Percentiles rank a stretch among this genome's conserved stretches.
Evolutionary conservation across 2,888 invertebrate species (phyloP).

Genomic region (Dorcus parallelipipedus): DNA sequence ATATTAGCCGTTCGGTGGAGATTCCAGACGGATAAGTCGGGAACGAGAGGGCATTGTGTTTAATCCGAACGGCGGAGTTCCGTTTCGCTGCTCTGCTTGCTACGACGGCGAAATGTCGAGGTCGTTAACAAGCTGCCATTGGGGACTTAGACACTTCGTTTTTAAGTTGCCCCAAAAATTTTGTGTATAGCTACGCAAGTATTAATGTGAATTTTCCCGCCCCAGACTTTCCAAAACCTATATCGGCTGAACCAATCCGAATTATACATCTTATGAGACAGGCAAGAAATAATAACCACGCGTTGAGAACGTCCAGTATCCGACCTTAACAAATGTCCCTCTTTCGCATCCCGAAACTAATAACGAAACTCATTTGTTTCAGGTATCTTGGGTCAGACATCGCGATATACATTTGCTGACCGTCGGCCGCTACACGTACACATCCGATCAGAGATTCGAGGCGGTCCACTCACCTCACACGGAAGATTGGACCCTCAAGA

Average conservation of each 20-base stretch:
- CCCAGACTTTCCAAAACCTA: too few relatives aligned
- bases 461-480: slow-evolving; percentile 82
- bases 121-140: too few relatives aligned
- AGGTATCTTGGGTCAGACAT: slow-evolving; percentile 79
- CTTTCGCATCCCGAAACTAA: neutral
- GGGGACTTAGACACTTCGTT: neutral
- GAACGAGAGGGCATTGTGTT: slow-evolving; percentile 6
- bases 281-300: neutral
- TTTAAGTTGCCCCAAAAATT: too few relatives aligned
- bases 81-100: too few relatives aligned
- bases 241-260: too few relatives aligned
- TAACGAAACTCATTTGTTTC: slow-evolving; percentile 14
- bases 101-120: too few relatives aligned
- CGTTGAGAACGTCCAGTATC: neutral
- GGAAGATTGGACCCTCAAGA: slow-evolving; percentile 82
- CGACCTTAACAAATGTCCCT: neutral
- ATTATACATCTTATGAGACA: neutral
- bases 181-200: too few relatives aligned
- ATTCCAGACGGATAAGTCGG: too few relatives aligned
- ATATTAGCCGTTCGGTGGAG: too few relatives aligned
- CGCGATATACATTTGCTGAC: slow-evolving; percentile 72
- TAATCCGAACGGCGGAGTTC: neutral
- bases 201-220: too few relatives aligned
- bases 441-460: slow-evolving; percentile 80
- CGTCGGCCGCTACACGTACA: slow-evolving; percentile 75